Percentiles rank a stretch among this genome's conserved stretches.
These are phyloP conservation scores for Capromys pilorides DNA, from an alignment of 2,797 vertebrate species.

Conservation along the genomic window DNA sequence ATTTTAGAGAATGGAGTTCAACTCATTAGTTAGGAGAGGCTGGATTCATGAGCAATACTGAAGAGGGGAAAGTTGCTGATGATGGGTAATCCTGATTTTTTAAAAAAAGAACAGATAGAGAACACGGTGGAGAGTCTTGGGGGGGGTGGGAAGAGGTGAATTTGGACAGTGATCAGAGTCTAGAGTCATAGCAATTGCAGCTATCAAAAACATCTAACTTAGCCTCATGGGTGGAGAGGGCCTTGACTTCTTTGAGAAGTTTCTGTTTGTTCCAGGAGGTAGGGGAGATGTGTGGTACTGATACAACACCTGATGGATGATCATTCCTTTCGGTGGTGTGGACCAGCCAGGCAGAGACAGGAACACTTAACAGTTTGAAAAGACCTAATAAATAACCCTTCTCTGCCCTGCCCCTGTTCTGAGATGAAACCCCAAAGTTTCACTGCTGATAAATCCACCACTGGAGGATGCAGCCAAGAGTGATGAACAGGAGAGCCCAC, in stretches of 20 bases:
- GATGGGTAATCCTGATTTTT: neutral
- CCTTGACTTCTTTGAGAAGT: neutral
- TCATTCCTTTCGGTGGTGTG: neutral
- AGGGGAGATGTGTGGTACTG: neutral
- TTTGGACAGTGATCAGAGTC: neutral
- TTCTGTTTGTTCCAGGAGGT: neutral
- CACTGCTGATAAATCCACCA: neutral
- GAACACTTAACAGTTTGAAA: neutral
- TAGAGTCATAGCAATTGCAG: neutral
- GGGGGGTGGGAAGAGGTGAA: neutral
- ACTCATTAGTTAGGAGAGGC: neutral
- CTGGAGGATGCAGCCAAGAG: neutral
- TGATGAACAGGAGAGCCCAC: accelerated
- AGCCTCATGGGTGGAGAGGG: neutral
- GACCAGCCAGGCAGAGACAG: neutral
- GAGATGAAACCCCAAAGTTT: neutral
- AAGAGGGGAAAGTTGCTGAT: neutral
- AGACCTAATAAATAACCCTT: neutral
- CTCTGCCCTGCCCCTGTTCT: neutral
- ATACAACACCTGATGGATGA: neutral
- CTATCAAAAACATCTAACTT: too few species aligned
- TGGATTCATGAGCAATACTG: neutral
- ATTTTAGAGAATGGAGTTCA: neutral
- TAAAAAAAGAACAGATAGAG: neutral
- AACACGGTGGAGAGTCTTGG: accelerated